Evolutionary conservation across 2,797 vertebrate species (phyloP).

Genomic region (Protosalanx chinensis): DNA sequence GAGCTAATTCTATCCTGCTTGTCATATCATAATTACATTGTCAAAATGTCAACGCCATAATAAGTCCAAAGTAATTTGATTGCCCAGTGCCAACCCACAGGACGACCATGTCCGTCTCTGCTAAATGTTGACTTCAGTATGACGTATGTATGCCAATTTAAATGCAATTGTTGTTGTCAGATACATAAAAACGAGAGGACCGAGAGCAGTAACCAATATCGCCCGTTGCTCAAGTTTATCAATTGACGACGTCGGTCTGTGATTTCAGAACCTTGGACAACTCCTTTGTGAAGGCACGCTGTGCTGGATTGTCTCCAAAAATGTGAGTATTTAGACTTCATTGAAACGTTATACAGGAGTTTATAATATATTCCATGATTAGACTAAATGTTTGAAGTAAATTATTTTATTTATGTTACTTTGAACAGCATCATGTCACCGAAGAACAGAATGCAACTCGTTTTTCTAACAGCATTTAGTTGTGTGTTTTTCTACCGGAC

Average conservation of each 20-base stretch:
- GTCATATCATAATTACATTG: too few species aligned
- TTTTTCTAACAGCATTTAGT: not conserved
- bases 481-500: not conserved
- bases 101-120: not conserved
- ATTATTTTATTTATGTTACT: not conserved
- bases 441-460: not conserved
- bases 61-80: not conserved
- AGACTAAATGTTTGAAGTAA: too few species aligned
- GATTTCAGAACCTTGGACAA: not conserved
- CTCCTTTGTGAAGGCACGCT: not conserved
- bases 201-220: not conserved
- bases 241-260: not conserved
- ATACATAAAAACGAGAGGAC: not conserved
- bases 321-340: not conserved
- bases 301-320: not conserved
- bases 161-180: not conserved
- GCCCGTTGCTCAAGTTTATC: not conserved
- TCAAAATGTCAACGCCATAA: too few species aligned
- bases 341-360: not conserved
- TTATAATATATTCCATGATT: not conserved
- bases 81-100: not conserved
- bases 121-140: not conserved
- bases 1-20: too few species aligned
- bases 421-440: constrained; percentile 1
- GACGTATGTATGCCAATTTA: not conserved